These are phyloP conservation scores for Acinonyx jubatus DNA, from an alignment of 2,113 vertebrate genomes.

Conservation along the genomic window DNA sequence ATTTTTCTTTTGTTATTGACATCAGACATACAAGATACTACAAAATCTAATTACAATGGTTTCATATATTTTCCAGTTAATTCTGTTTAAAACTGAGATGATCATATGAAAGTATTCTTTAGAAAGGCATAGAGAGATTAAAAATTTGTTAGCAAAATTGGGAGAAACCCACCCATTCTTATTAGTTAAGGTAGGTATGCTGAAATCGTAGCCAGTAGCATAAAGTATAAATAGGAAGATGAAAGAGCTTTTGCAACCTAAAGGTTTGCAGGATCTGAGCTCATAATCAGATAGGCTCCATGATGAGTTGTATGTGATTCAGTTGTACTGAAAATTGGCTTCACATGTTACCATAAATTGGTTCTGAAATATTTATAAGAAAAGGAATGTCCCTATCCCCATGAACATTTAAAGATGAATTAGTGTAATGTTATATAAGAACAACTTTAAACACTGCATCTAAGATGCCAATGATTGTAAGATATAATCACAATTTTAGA, in stretches of 20 bases:
- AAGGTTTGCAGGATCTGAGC: neutral
- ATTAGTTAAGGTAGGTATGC: neutral
- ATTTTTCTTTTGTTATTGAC: constrained; percentile 13
- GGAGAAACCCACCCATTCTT: neutral
- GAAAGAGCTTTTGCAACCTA: constrained; percentile 24
- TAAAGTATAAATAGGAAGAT: neutral
- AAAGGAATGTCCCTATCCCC: neutral
- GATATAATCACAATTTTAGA: constrained; percentile 23
- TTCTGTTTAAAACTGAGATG: constrained; percentile 66
- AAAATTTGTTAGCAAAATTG: constrained; percentile 11
- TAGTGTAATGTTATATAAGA: constrained; percentile 53
- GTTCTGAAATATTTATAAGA: constrained; percentile 42
- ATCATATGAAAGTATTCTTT: constrained; percentile 37
- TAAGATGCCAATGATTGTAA: neutral
- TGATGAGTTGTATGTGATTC: neutral
- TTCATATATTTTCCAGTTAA: constrained; percentile 70
- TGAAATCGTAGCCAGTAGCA: neutral
- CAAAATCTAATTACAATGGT: constrained; percentile 38
- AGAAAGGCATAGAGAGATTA: constrained; percentile 16
- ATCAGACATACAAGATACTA: neutral
- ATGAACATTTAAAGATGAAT: constrained; percentile 36
- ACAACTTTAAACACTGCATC: constrained; percentile 13
- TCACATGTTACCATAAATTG: neutral
- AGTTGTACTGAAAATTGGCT: constrained; percentile 33
- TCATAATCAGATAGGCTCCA: neutral